phyloP scores from a whole-genome alignment of 92 coral and sea anemone species.

The Diadumene lineata region DNA sequence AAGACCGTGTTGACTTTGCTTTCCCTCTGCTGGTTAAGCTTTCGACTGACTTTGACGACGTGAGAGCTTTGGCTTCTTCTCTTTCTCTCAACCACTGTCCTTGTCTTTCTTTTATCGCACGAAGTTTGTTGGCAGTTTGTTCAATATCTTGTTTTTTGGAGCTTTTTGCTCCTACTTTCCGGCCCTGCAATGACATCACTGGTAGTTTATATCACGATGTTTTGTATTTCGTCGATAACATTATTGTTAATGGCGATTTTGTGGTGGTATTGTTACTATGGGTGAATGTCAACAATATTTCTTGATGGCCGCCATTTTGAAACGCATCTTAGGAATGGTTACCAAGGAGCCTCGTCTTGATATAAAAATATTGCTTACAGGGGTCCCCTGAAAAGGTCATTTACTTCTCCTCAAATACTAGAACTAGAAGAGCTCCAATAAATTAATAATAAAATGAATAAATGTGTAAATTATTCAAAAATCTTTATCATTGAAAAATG shows the following conservation, averaged over 20 bases:
- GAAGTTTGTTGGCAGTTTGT: conserved; percentile 79
- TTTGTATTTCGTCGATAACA: background rate
- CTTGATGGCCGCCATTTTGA: conserved; percentile 66
- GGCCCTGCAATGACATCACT: conserved; percentile 70
- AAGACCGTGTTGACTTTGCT: conserved; percentile 24
- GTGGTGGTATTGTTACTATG: conserved; percentile 19
- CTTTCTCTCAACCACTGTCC: conserved; percentile 92
- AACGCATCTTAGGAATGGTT: conserved; percentile 37
- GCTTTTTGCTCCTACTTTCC: conserved; percentile 49
- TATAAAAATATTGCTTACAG: background rate
- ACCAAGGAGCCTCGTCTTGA: conserved; percentile 47
- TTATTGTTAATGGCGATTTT: background rate
- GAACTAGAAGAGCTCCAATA: no score
- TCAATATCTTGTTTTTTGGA: conserved; percentile 52
- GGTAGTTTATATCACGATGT: background rate
- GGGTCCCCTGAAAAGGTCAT: conserved; percentile 10
- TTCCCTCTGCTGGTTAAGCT: conserved; percentile 33
- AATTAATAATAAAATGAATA: no score
- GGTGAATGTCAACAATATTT: conserved; percentile 2
- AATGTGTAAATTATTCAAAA: no score
- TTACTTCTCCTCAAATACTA: no score
- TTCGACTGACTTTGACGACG: conserved; percentile 40
- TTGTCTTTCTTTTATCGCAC: conserved; percentile 82
- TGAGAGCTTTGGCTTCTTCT: conserved; percentile 62
- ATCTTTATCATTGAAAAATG: no score